A percentile compares a stretch with the other conserved stretches of the same genome.
phyloP scores from a whole-genome alignment of 2,797 vertebrate species.

The Discoglossus pictus region DNA sequence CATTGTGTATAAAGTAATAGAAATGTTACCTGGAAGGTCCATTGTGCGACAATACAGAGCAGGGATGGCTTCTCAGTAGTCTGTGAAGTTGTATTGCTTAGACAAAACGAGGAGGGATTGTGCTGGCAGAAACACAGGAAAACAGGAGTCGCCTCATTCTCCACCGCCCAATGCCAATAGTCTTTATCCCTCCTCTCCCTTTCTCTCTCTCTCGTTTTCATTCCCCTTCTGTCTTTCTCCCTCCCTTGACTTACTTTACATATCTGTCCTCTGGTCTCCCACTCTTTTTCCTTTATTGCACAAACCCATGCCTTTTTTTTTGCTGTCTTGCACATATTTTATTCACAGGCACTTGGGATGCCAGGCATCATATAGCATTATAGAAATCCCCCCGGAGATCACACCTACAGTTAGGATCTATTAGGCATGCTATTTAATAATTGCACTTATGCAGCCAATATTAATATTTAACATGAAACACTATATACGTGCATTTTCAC shows the following conservation, averaged over 20 bases:
- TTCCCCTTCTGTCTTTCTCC: constrained; percentile 34
- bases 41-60: constrained; percentile 65
- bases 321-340: constrained; percentile 11
- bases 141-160: constrained; percentile 73
- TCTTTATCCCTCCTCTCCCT: constrained; percentile 52
- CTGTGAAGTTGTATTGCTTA: constrained; percentile 71
- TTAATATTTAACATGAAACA: no score
- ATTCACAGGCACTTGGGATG: background rate
- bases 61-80: constrained; percentile 56
- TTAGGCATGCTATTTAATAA: no score
- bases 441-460: no score
- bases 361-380: constrained; percentile 5
- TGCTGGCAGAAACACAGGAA: constrained; percentile 70
- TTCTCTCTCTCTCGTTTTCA: constrained; percentile 33
- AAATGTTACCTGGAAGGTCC: constrained; percentile 83
- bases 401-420: no score
- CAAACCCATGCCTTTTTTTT: constrained; percentile 11
- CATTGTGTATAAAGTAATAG: constrained; percentile 2
- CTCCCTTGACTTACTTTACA: constrained; percentile 31
- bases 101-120: constrained; percentile 75
- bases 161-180: constrained; percentile 85
- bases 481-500: no score
- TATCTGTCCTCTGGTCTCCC: constrained; percentile 29
- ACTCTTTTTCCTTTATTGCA: constrained; percentile 17
- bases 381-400: background rate